These are phyloP conservation scores for Diplodus puntazzo DNA, from an alignment of 2,797 vertebrate species.

Conservation along the genomic window DNA sequence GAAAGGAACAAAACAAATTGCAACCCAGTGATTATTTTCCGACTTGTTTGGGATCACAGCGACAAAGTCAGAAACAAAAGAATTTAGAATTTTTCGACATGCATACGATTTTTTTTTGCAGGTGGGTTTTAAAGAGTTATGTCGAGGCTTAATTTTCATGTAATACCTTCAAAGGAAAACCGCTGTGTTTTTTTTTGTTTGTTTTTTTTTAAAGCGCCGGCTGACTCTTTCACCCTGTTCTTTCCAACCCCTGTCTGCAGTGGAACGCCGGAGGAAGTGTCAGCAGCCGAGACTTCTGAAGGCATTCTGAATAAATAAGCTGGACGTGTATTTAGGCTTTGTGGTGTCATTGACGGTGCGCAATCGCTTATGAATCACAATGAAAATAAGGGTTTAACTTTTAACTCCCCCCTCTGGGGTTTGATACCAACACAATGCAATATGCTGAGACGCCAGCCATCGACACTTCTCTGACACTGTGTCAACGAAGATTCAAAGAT, in stretches of 20 bases:
- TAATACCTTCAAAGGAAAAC: constrained; percentile 58
- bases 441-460: constrained; percentile 21
- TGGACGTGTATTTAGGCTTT: neutral
- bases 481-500: neutral
- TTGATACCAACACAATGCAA: constrained; percentile 20
- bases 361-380: neutral
- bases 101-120: constrained; percentile 18
- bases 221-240: constrained; percentile 44
- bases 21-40: neutral
- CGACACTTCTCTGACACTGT: neutral
- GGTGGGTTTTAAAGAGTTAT: constrained; percentile 38
- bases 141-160: constrained; percentile 44
- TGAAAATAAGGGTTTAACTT: neutral
- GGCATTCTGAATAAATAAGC: constrained; percentile 36
- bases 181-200: neutral
- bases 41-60: constrained; percentile 23
- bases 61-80: constrained; percentile 23
- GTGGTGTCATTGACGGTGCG: neutral
- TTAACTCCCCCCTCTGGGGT: neutral
- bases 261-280: constrained; percentile 33
- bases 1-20: neutral
- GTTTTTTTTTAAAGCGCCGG: constrained; percentile 14
- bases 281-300: constrained; percentile 9
- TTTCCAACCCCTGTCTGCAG: constrained; percentile 22
- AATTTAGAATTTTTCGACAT: constrained; percentile 13